Percentiles rank a stretch among this genome's conserved stretches.
Conservation (phyloP, 2,113 vertebrate genomes). For the Danionella cerebrum region DNA sequence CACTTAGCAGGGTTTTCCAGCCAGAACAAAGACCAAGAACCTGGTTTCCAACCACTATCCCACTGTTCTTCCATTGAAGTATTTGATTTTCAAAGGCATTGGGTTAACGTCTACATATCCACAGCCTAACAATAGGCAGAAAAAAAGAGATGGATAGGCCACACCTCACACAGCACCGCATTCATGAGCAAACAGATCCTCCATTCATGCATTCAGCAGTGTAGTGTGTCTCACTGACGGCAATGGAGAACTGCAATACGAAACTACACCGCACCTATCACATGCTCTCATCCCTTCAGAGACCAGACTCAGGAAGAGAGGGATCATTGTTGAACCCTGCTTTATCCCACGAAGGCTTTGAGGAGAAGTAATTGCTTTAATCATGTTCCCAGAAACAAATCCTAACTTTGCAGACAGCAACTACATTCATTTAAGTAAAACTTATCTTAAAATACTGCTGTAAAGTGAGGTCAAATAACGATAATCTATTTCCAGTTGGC, state of each 20-base stretch:
- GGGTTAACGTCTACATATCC: neutral
- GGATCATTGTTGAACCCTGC: neutral
- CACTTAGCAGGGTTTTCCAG: too few relatives aligned
- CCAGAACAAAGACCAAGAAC: too few relatives aligned
- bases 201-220: slow-evolving; percentile 25
- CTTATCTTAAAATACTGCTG: too few relatives aligned
- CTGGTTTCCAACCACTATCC: too few relatives aligned
- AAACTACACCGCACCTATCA: neutral
- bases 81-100: neutral
- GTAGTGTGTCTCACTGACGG: slow-evolving; percentile 18
- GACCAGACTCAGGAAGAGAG: neutral
- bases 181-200: slow-evolving; percentile 29
- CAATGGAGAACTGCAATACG: slow-evolving; percentile 20
- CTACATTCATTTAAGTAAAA: too few relatives aligned
- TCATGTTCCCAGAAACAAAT: neutral
- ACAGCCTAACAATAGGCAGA: neutral
- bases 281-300: neutral
- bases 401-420: too few relatives aligned
- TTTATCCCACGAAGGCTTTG: neutral
- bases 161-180: slow-evolving; percentile 4
- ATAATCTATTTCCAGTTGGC: neutral
- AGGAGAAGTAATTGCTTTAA: neutral
- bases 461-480: too few relatives aligned
- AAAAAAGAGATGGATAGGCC: neutral
- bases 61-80: too few relatives aligned